These are phyloP conservation scores for Bombus polaris DNA, from an alignment of 1,140 invertebrate species.

Conservation along the genomic window DNA sequence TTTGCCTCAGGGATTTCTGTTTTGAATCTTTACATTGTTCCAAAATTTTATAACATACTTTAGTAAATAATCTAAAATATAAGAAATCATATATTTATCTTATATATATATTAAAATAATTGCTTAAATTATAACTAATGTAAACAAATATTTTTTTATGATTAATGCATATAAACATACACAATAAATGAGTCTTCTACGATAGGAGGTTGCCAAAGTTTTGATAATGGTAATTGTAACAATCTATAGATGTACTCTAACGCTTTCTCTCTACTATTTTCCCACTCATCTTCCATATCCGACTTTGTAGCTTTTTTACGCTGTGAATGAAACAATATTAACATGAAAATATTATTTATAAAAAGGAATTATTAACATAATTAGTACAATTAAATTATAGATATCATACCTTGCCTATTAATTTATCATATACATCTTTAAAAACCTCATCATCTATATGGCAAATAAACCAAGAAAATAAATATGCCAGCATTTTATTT, in stretches of 20 bases:
- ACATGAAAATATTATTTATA: slow-evolving; percentile 14
- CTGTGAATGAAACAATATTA: slow-evolving; percentile 55
- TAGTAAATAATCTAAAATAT: slow-evolving; percentile 85
- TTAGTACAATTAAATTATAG: slow-evolving; percentile 16
- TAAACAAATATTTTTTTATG: neutral
- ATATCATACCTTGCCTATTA: slow-evolving; percentile 74
- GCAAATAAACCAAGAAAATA: slow-evolving; percentile 71
- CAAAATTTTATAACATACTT: slow-evolving; percentile 89
- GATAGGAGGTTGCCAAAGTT: slow-evolving; percentile 91
- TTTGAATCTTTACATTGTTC: slow-evolving; percentile 86
- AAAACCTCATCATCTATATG: slow-evolving; percentile 71
- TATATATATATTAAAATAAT: slow-evolving; percentile 29
- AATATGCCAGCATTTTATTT: slow-evolving; percentile 77
- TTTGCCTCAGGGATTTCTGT: slow-evolving; percentile 86
- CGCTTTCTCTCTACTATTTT: slow-evolving; percentile 83
- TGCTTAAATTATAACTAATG: neutral
- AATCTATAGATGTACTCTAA: slow-evolving; percentile 86
- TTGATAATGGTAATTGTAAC: slow-evolving; percentile 87
- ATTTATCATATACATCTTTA: slow-evolving; percentile 65
- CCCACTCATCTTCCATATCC: slow-evolving; percentile 84
- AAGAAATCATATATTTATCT: slow-evolving; percentile 6
- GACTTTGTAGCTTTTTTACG: slow-evolving; percentile 74
- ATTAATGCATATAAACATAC: slow-evolving; percentile 80
- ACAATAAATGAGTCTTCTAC: slow-evolving; percentile 93
- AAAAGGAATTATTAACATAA: neutral